These are phyloP conservation scores for Brachionus plicatilis DNA, from an alignment of 1,140 invertebrate genomes.

Conservation along the genomic window DNA sequence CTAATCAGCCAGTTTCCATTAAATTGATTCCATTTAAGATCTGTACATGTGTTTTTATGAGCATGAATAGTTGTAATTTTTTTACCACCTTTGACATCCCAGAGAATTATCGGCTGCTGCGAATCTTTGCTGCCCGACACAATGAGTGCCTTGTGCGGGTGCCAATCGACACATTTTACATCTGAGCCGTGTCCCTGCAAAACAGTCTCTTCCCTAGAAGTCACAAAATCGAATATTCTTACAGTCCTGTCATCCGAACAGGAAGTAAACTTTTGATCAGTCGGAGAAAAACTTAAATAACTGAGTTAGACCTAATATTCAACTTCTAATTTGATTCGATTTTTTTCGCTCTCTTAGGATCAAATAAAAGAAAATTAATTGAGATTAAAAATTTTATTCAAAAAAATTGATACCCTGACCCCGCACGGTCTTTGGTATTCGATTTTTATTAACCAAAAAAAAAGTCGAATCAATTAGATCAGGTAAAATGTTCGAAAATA, in stretches of 20 bases:
- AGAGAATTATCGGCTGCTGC: constrained; percentile 97
- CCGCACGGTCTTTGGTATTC: not conserved
- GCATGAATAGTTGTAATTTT: constrained; percentile 71
- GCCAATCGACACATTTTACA: constrained; percentile 99
- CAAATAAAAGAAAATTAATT: constrained; percentile 42
- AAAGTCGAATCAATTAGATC: constrained; percentile 37
- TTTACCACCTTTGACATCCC: constrained; percentile 93
- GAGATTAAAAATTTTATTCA: not conserved
- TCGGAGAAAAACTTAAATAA: constrained; percentile 84
- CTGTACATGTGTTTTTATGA: constrained; percentile 98
- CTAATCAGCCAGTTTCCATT: constrained; percentile 99
- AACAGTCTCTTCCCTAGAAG: constrained; percentile 90
- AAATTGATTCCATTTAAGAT: constrained; percentile 88
- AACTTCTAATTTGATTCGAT: constrained; percentile 40
- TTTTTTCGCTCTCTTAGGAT: constrained; percentile 51
- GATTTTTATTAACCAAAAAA: constrained; percentile 4
- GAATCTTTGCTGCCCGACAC: constrained; percentile 98
- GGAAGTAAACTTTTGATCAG: constrained; percentile 94
- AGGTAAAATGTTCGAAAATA: not conserved
- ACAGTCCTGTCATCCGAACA: constrained; percentile 98
- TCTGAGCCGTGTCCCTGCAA: constrained; percentile 95
- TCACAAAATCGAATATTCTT: constrained; percentile 95
- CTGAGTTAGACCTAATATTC: constrained; percentile 2
- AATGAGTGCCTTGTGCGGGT: constrained; percentile 90
- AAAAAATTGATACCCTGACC: constrained; percentile 9